These are phyloP conservation scores for Dusona sp. DNA, from an alignment of 2,888 invertebrate species.

Conservation along the genomic window DNA sequence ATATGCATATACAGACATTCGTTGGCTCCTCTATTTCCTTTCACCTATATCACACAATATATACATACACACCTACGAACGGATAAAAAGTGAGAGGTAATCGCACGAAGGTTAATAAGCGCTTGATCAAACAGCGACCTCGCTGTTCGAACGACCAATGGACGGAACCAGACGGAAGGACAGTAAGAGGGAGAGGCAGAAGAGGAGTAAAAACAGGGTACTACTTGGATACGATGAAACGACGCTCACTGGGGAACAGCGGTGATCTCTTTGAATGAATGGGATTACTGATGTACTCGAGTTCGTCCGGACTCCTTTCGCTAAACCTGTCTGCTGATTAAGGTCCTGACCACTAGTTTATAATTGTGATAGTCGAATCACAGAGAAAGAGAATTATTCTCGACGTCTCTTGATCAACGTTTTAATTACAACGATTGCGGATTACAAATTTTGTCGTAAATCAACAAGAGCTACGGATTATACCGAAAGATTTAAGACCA, in stretches of 20 bases:
- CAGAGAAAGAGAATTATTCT: neutral
- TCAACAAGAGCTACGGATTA: neutral
- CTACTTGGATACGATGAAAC: neutral
- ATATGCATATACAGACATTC: neutral
- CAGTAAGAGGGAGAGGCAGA: neutral
- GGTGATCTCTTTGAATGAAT: constrained; percentile 12
- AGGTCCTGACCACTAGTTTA: neutral
- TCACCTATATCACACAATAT: neutral
- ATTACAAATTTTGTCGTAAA: neutral
- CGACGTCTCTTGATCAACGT: neutral
- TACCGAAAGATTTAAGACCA: neutral
- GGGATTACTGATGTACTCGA: neutral
- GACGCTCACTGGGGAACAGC: neutral
- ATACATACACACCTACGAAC: neutral
- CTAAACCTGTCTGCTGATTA: neutral
- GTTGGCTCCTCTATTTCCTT: neutral
- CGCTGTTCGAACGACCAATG: constrained; percentile 1
- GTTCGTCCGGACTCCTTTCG: neutral
- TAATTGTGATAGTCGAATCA: neutral
- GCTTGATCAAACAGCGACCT: neutral
- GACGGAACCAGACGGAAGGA: neutral
- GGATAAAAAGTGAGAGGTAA: constrained; percentile 11
- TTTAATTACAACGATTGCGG: neutral
- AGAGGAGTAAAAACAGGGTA: neutral
- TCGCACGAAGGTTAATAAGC: constrained; percentile 6